phyloP scores from a whole-genome alignment of 2,113 vertebrate species.

The Catharus fuscescens region DNA sequence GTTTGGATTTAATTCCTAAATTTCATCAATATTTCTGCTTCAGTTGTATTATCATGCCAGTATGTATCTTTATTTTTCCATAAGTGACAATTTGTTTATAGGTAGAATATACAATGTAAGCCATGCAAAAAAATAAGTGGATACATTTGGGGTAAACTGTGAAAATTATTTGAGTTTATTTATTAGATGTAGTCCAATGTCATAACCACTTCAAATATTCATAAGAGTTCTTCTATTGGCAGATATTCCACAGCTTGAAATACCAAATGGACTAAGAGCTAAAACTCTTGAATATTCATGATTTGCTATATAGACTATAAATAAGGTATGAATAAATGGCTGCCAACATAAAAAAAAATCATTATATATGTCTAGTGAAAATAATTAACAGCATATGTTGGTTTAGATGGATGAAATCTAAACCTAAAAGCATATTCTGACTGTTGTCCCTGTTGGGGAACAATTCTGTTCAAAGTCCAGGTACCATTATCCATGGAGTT shows the following conservation, averaged over 20 bases:
- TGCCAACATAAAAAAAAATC: not conserved
- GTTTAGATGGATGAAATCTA: not conserved
- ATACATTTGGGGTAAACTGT: not conserved
- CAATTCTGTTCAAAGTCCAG: not conserved
- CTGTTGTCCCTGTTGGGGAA: not conserved
- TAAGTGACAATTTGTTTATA: not conserved
- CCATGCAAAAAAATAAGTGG: not conserved
- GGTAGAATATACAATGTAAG: not conserved
- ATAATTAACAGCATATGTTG: not conserved
- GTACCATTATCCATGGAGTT: not conserved
- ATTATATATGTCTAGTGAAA: not conserved
- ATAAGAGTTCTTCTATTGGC: not conserved
- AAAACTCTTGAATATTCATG: not conserved
- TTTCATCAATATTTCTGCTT: not conserved
- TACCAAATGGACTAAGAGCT: not conserved
- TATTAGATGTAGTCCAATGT: not conserved
- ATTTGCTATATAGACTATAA: not conserved
- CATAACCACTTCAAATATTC: not conserved
- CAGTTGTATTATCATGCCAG: not conserved
- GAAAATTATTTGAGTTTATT: not conserved
- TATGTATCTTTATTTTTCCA: not conserved
- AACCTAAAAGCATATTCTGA: not conserved
- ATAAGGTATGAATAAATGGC: not conserved
- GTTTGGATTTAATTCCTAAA: not conserved
- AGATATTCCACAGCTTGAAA: not conserved